Conservation (phyloP, 2,888 invertebrate genomes). For the Willowsia nigromaculata region DNA sequence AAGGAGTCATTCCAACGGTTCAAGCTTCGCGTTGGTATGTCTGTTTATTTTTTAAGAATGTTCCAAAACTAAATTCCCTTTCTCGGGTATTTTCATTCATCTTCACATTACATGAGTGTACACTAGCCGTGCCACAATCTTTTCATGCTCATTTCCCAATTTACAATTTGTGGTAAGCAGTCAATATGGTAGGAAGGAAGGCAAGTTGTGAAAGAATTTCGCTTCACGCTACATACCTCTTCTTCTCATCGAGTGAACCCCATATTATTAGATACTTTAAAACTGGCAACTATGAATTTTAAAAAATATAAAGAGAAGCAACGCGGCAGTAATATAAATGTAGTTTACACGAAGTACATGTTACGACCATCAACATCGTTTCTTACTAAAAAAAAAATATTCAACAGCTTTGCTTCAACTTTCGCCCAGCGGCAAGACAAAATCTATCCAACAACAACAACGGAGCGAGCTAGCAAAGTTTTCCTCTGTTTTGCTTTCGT, state of each 20-base stretch:
- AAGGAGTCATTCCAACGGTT: slow-evolving; percentile 98
- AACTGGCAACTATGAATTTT: background rate
- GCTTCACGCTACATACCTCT: too few species aligned
- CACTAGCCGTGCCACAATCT: background rate
- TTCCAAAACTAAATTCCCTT: background rate
- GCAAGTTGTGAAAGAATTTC: too few species aligned
- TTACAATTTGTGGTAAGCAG: too few species aligned
- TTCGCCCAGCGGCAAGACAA: slow-evolving; percentile 27
- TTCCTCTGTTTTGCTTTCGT: background rate
- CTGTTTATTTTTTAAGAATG: background rate
- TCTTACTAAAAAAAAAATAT: slow-evolving; percentile 1
- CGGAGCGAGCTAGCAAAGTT: background rate
- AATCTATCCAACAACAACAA: background rate
- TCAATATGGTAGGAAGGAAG: too few species aligned
- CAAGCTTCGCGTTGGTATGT: slow-evolving; percentile 93
- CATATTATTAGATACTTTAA: slow-evolving; percentile 3
- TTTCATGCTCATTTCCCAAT: too few species aligned
- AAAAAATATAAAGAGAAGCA: background rate
- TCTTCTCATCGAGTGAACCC: background rate
- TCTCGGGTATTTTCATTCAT: background rate
- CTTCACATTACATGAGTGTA: too few species aligned
- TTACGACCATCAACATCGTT: background rate
- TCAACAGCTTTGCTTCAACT: slow-evolving; percentile 6
- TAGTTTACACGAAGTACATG: background rate
- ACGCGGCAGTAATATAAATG: background rate